Evolutionary conservation across 2,797 vertebrate genomes (phyloP), one percentile per base, ranked within the genome.

Genomic region (Silurus aristotelis): DNA sequence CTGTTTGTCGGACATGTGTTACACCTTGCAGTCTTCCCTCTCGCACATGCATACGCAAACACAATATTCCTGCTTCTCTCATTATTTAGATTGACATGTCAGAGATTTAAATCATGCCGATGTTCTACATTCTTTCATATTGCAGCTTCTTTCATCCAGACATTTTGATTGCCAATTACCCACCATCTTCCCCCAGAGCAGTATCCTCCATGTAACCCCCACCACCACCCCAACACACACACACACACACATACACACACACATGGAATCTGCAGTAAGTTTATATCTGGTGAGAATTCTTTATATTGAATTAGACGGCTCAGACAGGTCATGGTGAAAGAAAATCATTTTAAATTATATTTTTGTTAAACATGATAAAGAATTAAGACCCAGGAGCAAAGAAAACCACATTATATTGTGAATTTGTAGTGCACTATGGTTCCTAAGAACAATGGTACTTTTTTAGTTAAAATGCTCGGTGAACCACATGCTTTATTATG

Each of bases 81-180:
- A 52, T 66, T 78, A 56, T 25, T 80, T 43, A 52, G 78, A 55
- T 31, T 58, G 67, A 38, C 15, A 61, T 72, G 25, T 83, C 64
- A 77, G 22, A 86, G 55, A 87, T 86, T 67, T 81, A 46, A 84
- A 78, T 67, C 83, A 27, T 73, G 25, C 19, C 55, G 58, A 60
- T 86, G 52, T 85, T 82, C 19, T 61, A 67, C 76, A 84, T 79
- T 78, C 48, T 80, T 70, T 77, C 66, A 48, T 70, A 63, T 83
- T 31, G 48, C 64, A 52, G 56, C 67, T 83, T 81, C 67, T 31
- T 82, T 85, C 78, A 85, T 84, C 66, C 31, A 85, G 85, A 89
- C 88, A 88, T 82, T 31, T 15, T 88, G 77, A 88, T 85, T 88
- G 77, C 77, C 89, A 87, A 87, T 88, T 87, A 87, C 85, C 66